A percentile compares a stretch with the other conserved stretches of the same genome.
Evolutionary conservation across 1,140 invertebrate species (phyloP).

Genomic region (Schlechtendalia chinensis): DNA sequence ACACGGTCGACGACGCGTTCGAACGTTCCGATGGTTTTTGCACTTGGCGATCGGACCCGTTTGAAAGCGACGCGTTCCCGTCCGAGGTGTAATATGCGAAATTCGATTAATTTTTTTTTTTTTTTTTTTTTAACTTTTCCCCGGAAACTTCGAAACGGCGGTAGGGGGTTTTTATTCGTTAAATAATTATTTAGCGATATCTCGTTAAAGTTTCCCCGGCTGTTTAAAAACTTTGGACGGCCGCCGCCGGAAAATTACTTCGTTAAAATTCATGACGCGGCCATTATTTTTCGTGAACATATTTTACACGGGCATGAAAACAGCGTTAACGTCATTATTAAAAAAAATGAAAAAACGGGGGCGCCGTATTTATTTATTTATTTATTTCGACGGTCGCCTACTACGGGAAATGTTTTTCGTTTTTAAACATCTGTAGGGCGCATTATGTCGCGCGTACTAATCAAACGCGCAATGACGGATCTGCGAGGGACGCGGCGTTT

Average conservation of each 20-base stretch:
- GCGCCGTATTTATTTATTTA: not conserved
- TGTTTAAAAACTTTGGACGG: slow-evolving; percentile 31
- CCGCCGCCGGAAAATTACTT: slow-evolving; percentile 16
- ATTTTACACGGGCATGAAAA: not conserved
- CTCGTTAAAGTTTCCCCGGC: slow-evolving; percentile 28
- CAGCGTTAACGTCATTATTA: slow-evolving; percentile 15
- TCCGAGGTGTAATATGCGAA: too few relatives aligned
- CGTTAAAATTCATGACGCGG: slow-evolving; percentile 37
- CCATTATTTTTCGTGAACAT: slow-evolving; percentile 36
- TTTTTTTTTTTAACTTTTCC: too few relatives aligned
- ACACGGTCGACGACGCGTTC: too few relatives aligned
- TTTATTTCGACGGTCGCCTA: not conserved
- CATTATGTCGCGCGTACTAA: too few relatives aligned
- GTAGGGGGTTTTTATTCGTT: not conserved
- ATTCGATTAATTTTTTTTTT: too few relatives aligned
- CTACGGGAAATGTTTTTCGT: not conserved
- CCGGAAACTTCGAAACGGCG: too few relatives aligned
- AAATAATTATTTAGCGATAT: slow-evolving; percentile 27
- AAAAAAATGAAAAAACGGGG: slow-evolving; percentile 4
- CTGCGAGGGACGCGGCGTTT: too few relatives aligned
- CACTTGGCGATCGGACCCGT: too few relatives aligned
- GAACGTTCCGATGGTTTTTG: too few relatives aligned
- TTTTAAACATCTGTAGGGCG: slow-evolving; percentile 5
- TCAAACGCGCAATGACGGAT: too few relatives aligned
- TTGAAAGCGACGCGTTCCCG: too few relatives aligned